These are phyloP conservation scores for Xylota sylvarum DNA, from an alignment of 2,888 invertebrate genomes.

Conservation along the genomic window DNA sequence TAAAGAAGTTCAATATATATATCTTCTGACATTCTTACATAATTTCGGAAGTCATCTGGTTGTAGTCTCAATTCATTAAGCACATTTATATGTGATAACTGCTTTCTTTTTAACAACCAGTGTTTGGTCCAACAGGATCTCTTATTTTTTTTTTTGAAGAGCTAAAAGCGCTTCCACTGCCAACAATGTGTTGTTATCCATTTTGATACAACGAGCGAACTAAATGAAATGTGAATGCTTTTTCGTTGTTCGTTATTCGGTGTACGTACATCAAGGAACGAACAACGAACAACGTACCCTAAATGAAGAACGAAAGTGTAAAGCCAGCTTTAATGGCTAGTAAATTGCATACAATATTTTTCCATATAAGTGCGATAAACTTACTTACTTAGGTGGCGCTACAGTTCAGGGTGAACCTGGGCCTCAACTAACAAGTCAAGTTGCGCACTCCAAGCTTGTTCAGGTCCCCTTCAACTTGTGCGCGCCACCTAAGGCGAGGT, in stretches of 20 bases:
- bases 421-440: too few species aligned
- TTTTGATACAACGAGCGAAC: not conserved
- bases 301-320: conserved; percentile 12
- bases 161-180: conserved; percentile 4
- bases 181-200: conserved; percentile 9
- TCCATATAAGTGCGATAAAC: too few species aligned
- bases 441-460: too few species aligned
- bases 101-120: conserved; percentile 18
- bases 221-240: conserved; percentile 8
- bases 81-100: conserved; percentile 7
- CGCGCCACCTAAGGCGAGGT: too few species aligned
- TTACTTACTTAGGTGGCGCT: too few species aligned
- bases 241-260: conserved; percentile 9
- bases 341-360: too few species aligned
- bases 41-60: conserved; percentile 16
- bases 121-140: conserved; percentile 11
- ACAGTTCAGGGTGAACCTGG: too few species aligned
- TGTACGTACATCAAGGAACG: conserved; percentile 1
- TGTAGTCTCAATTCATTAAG: conserved; percentile 11
- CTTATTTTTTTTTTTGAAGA: conserved; percentile 1
- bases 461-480: too few species aligned
- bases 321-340: conserved; percentile 13
- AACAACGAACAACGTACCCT: conserved; percentile 13
- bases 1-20: conserved; percentile 10
- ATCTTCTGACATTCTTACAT: conserved; percentile 12